Evolutionary conservation across 2,113 vertebrate genomes (phyloP), one percentile per base, ranked within the genome.

Genomic region (Antechinus flavipes): DNA sequence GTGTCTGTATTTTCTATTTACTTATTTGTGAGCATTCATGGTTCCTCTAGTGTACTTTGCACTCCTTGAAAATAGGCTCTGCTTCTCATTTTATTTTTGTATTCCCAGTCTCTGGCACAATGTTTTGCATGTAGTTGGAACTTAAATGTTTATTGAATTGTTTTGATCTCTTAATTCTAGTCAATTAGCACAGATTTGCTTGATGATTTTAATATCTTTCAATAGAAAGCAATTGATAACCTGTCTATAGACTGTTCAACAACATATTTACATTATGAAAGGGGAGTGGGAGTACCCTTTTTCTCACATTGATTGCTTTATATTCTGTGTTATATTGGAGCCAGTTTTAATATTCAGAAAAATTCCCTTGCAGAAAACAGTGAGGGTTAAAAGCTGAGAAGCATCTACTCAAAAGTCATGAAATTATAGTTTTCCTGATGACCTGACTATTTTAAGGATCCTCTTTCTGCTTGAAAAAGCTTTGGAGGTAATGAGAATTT

Each of bases 401-500:
- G 90, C 92, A 95, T 56, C 25, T 91, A 94, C 52, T 56, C 90
- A 91, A 14, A 50, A 49, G 19, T 30, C 19, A 92, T 49, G 25
- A 50, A 90, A 94, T 54, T 53, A 89, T 54, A 26, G 35, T 27
- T 94, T 95, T 42, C 30, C 91, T 91, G 19, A 91, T 90, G 47
- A 96, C 93, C 35, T 97, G 89, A 24, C 24, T 93, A 89, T 95
- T 95, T 93, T 0, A 2, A 95, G 54, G n/a, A 47, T 96, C 90
- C 46, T 54, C 16, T 90, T 12, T 93, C 95, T 93, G 89, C 90
- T 97, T 93, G 84, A 95, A 91, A 96, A 54, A 96, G 50, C 26
- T 90, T 97, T 42, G 0, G 6, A 92, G 92, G 61, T 46, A 94
- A 95, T 91, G n/a, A 42, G 54, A 98, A 76, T 23, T 42, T 84